Base-by-base conservation (phyloP, 2,888 invertebrate species). In the Synanthedon formicaeformis region DNA sequence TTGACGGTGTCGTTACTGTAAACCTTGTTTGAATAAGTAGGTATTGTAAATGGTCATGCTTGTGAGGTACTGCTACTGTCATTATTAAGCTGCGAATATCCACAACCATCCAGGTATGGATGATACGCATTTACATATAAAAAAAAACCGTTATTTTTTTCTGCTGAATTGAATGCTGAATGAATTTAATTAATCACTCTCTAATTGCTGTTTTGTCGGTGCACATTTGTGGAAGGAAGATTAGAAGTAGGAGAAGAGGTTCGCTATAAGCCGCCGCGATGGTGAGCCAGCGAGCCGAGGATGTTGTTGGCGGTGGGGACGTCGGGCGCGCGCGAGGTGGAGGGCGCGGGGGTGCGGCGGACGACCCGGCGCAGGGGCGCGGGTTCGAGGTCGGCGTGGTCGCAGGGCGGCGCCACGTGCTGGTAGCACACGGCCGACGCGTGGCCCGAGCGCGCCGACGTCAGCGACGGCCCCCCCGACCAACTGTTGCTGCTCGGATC, bases 341-440 rank as follows among this genome's bases (percentile, higher is more conserved):
- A 14, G 48, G 41, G 40, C 51, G 56, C 55, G 41, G 60, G 53
- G 6, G 66, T 41, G 2, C 72, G 66, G 50, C 68, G 70, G 57
- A 61, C 60, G 10, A 67, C 61, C 50, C 71, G 71, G 54, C 62
- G 66, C 40, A 73, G 56, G 50, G 67, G 58, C 13, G 73, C 56
- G 53, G 75, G 73, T 14, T 57, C 48, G 3, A 58, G 66, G 5
- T 70, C 71, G 40, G 54, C 34, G 45, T 54, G 53, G 10, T 72
- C 78, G 3, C 59, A 52, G 58, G 62, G 67, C 11, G 73, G 81
- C 68, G 92, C 90, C 14, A 92, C 90, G 62, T 93, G 92, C 69
- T 92, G 91, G 79, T 94, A 94, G 67, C 95, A 96, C 12, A 96
- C 95, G 3, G 96, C 96, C 50, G 96, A 94, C 0, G 96, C 96